Conservation (phyloP, 2,797 vertebrate genomes). For the Amniataba percoides region DNA sequence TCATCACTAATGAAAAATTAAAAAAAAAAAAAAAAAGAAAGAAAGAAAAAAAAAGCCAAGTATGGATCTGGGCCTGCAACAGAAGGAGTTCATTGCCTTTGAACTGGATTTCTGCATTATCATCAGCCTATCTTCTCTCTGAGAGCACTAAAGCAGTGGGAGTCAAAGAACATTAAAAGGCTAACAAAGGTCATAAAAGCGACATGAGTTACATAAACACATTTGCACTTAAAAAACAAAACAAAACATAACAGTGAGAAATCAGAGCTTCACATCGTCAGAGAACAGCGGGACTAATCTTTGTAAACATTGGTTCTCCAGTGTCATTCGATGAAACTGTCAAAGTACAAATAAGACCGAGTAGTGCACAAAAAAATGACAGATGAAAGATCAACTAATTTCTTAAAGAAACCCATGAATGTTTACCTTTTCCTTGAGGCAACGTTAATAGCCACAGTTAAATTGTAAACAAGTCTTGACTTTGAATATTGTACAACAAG, state of each 20-base stretch:
- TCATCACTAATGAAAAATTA: constrained; percentile 34
- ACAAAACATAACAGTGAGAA: constrained; percentile 22
- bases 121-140: constrained; percentile 36
- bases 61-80: constrained; percentile 36
- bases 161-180: constrained; percentile 34
- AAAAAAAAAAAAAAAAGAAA: not conserved
- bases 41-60: constrained; percentile 9
- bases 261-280: constrained; percentile 47
- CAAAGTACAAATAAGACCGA: constrained; percentile 31
- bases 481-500: constrained; percentile 75
- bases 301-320: constrained; percentile 58
- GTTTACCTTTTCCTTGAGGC: constrained; percentile 61
- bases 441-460: constrained; percentile 65
- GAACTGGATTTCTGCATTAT: constrained; percentile 47
- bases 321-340: constrained; percentile 34
- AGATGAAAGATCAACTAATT: constrained; percentile 29
- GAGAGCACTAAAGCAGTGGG: constrained; percentile 41
- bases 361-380: constrained; percentile 26
- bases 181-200: constrained; percentile 35
- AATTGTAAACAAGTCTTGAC: constrained; percentile 84
- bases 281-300: constrained; percentile 36
- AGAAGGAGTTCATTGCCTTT: constrained; percentile 42
- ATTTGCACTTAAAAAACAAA: constrained; percentile 41
- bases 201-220: constrained; percentile 44
- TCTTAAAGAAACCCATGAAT: constrained; percentile 54